phyloP scores from a whole-genome alignment of 1,140 invertebrate species.

The Drosophila parabipectinata region DNA sequence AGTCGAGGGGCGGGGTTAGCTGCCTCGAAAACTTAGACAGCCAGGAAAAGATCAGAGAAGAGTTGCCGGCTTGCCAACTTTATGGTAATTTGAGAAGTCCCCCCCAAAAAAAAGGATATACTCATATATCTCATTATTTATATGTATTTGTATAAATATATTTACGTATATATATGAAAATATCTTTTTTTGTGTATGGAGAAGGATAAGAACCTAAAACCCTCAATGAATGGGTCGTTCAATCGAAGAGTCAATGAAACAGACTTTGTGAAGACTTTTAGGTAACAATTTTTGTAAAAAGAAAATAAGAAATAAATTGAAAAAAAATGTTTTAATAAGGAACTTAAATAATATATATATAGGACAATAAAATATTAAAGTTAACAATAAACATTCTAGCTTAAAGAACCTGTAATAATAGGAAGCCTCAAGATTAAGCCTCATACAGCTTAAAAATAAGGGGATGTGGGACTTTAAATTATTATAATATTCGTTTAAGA shows the following conservation, averaged over 20 bases:
- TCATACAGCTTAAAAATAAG: too few relatives aligned
- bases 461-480: too few relatives aligned
- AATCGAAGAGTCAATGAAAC: constrained; percentile 17
- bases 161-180: not conserved
- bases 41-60: constrained; percentile 39
- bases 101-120: constrained; percentile 26
- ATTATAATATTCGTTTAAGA: too few relatives aligned
- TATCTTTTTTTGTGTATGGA: constrained; percentile 1
- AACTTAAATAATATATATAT: too few relatives aligned
- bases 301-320: too few relatives aligned
- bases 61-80: constrained; percentile 29
- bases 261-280: too few relatives aligned
- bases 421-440: too few relatives aligned
- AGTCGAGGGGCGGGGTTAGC: constrained; percentile 8
- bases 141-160: not conserved
- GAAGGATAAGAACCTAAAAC: constrained; percentile 2
- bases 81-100: constrained; percentile 45
- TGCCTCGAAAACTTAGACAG: constrained; percentile 46
- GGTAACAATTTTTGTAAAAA: too few relatives aligned
- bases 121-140: not conserved
- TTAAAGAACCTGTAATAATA: too few relatives aligned
- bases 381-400: too few relatives aligned
- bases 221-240: constrained; percentile 28
- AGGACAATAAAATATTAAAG: too few relatives aligned
- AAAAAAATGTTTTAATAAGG: too few relatives aligned